Conservation (phyloP, 2,113 vertebrate species). For the Gadus chalcogrammus region DNA sequence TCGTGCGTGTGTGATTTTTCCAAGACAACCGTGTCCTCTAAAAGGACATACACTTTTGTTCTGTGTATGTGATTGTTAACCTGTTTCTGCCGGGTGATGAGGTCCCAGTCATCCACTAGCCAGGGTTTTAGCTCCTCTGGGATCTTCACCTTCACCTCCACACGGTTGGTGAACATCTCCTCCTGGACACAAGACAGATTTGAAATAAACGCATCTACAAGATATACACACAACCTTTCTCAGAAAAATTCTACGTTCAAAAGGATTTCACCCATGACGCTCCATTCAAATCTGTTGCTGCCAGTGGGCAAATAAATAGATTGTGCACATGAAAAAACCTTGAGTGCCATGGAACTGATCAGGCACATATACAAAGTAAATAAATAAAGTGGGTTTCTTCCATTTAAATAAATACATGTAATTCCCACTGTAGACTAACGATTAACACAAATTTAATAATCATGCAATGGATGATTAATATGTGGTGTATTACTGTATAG, state of each 20-base stretch:
- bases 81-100: constrained; percentile 98
- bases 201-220: background rate
- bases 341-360: too few species aligned
- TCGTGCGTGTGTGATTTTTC: background rate
- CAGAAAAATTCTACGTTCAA: background rate
- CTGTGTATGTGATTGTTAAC: constrained; percentile 53
- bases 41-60: background rate
- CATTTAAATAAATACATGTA: too few species aligned
- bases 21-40: background rate
- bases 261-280: background rate
- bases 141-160: constrained; percentile 98
- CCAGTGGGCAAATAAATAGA: too few species aligned
- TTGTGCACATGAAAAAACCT: too few species aligned
- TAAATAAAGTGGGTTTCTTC: too few species aligned
- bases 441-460: too few species aligned
- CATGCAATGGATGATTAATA: too few species aligned
- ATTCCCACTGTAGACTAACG: too few species aligned
- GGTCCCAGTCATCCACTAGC: constrained; percentile 98
- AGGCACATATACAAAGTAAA: too few species aligned
- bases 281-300: too few species aligned
- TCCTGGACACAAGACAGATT: constrained; percentile 71
- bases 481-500: too few species aligned
- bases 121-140: constrained; percentile 95
- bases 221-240: background rate
- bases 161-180: constrained; percentile 96